Conservation (phyloP, 2,797 vertebrate species). For the Danio albolineatus region DNA sequence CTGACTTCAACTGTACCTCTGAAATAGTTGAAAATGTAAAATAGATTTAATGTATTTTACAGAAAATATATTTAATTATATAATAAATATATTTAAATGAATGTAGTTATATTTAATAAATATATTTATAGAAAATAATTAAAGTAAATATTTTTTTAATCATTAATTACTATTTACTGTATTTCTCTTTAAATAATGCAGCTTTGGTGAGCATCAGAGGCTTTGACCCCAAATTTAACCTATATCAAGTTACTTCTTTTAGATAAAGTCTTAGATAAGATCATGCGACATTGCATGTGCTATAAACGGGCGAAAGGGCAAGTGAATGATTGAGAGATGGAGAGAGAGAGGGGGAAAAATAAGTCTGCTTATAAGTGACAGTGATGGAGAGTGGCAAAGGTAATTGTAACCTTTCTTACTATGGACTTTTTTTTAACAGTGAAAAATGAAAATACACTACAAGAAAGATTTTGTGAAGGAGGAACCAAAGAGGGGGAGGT, state of each 20-base stretch:
- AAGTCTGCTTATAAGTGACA: slow-evolving; percentile 1
- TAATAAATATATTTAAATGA: too few species aligned
- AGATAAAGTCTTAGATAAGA: too few species aligned
- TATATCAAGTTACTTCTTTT: background rate
- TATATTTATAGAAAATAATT: too few species aligned
- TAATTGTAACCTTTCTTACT: background rate
- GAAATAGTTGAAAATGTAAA: too few species aligned
- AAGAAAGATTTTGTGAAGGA: background rate
- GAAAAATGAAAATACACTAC: slow-evolving; percentile 9
- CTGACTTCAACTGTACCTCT: too few species aligned
- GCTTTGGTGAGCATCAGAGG: background rate
- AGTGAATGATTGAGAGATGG: background rate
- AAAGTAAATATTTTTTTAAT: too few species aligned
- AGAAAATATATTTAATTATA: too few species aligned
- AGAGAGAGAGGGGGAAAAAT: background rate
- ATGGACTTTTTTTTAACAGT: slow-evolving; percentile 17
- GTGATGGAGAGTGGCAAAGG: slow-evolving; percentile 12
- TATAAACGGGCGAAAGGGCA: background rate
- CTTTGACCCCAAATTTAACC: background rate
- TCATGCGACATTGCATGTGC: background rate
- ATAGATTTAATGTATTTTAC: too few species aligned
- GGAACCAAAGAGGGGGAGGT: background rate
- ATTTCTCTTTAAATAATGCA: background rate
- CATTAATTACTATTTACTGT: background rate
- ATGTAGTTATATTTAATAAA: too few species aligned